Percentiles rank a stretch among this genome's conserved stretches.
Conservation (phyloP, 2,113 vertebrate genomes). For the Aramus guarauna region DNA sequence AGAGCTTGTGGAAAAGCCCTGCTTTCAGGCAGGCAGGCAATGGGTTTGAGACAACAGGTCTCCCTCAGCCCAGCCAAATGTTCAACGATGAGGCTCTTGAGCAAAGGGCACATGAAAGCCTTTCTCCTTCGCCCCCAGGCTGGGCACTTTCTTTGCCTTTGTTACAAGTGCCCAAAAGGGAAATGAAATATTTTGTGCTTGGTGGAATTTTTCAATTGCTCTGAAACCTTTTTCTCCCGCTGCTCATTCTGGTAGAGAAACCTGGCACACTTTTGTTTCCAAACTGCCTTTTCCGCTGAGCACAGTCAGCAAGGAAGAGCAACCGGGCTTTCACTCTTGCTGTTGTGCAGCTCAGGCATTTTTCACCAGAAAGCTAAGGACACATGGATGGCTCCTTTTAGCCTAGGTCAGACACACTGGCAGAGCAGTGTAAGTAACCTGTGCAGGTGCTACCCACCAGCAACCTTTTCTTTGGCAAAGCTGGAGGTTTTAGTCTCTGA, state of each 20-base stretch:
- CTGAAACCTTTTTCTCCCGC: not conserved
- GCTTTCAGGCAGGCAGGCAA: not conserved
- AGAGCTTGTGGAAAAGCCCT: not conserved
- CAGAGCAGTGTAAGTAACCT: not conserved
- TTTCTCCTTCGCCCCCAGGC: not conserved
- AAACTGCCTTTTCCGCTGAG: not conserved
- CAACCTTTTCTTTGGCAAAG: not conserved
- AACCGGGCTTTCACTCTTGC: not conserved
- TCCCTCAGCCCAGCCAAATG: not conserved
- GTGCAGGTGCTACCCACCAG: not conserved
- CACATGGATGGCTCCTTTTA: not conserved
- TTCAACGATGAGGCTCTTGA: not conserved
- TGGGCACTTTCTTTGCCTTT: not conserved
- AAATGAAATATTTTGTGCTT: not conserved
- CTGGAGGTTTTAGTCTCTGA: not conserved
- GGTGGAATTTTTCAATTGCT: not conserved
- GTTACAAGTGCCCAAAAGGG: not conserved
- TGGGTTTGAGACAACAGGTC: not conserved
- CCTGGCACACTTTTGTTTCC: not conserved
- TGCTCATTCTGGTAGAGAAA: not conserved
- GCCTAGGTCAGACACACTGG: not conserved
- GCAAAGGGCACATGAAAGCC: not conserved
- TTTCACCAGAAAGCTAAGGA: not conserved
- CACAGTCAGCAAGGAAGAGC: not conserved
- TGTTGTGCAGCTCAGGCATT: not conserved